Evolutionary conservation across 2,797 vertebrate genomes (phyloP).

Genomic region (Clamator glandarius): DNA sequence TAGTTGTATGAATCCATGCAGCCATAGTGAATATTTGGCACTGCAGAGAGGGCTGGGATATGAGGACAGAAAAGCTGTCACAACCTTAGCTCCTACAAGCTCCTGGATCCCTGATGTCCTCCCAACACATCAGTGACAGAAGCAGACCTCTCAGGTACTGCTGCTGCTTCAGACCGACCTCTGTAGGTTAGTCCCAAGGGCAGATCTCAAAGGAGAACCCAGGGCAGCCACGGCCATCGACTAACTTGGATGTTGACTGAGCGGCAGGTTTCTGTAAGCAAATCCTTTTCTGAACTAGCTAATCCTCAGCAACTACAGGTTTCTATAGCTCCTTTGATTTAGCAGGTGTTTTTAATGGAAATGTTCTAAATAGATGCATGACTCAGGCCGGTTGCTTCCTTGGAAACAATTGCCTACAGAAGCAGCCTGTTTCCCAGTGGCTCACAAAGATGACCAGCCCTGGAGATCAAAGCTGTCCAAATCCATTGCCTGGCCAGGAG

Average conservation of each 20-base stretch:
- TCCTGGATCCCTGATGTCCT: background rate
- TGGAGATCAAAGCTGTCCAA: background rate
- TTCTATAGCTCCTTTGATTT: constrained; percentile 69
- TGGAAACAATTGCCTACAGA: constrained; percentile 66
- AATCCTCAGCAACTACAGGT: constrained; percentile 62
- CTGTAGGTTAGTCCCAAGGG: background rate
- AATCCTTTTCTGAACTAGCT: constrained; percentile 41
- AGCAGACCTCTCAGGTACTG: background rate
- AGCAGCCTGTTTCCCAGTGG: constrained; percentile 9
- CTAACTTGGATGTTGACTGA: background rate
- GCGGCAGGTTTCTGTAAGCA: background rate
- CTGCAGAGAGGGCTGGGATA: background rate
- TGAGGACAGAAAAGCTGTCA: background rate
- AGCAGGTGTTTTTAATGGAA: constrained; percentile 69
- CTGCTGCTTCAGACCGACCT: background rate
- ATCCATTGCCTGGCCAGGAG: background rate
- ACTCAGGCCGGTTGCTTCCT: constrained; percentile 65
- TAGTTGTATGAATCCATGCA: background rate
- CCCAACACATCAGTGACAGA: background rate
- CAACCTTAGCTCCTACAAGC: background rate
- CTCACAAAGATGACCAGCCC: constrained; percentile 30
- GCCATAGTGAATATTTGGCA: background rate
- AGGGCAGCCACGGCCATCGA: rapidly evolving
- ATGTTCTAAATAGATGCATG: constrained; percentile 66
- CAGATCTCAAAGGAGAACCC: background rate